Evolutionary conservation across 2,797 vertebrate species (phyloP).

Genomic region (Rhynchotus rufescens): DNA sequence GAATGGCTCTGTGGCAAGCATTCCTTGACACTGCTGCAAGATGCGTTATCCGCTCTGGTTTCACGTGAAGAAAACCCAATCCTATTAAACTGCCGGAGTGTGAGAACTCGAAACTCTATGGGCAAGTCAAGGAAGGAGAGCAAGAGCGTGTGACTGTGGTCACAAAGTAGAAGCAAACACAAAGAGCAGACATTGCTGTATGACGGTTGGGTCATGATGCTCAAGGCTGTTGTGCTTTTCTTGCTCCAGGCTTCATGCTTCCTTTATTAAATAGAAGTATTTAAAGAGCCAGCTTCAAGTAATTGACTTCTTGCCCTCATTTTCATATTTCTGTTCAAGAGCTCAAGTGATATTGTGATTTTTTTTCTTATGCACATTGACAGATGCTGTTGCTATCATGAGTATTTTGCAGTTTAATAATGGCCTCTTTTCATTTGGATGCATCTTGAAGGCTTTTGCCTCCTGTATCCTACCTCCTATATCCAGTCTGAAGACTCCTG

Average conservation of each 20-base stretch:
- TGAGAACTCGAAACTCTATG: background rate
- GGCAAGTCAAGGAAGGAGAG: background rate
- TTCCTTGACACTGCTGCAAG: background rate
- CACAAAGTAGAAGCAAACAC: background rate
- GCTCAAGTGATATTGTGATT: background rate
- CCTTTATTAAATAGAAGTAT: background rate
- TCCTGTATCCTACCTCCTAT: background rate
- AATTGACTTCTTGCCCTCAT: background rate
- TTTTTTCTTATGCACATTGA: background rate
- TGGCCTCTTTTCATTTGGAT: background rate
- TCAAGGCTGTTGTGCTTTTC: constrained; percentile 1
- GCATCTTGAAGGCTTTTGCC: background rate
- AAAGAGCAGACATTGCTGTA: background rate
- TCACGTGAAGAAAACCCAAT: background rate
- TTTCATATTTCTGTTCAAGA: constrained; percentile 25
- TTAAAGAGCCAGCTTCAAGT: constrained; percentile 4
- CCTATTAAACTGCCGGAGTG: background rate
- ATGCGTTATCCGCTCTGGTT: background rate
- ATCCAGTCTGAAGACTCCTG: background rate
- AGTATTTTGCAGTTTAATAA: background rate
- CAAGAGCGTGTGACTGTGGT: background rate
- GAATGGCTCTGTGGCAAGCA: background rate
- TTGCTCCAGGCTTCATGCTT: background rate
- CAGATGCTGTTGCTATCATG: background rate
- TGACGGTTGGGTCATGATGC: background rate